Percentiles rank a stretch among this genome's conserved stretches.
Conservation (phyloP, 2,888 invertebrate genomes). For the Tineola bisselliella region DNA sequence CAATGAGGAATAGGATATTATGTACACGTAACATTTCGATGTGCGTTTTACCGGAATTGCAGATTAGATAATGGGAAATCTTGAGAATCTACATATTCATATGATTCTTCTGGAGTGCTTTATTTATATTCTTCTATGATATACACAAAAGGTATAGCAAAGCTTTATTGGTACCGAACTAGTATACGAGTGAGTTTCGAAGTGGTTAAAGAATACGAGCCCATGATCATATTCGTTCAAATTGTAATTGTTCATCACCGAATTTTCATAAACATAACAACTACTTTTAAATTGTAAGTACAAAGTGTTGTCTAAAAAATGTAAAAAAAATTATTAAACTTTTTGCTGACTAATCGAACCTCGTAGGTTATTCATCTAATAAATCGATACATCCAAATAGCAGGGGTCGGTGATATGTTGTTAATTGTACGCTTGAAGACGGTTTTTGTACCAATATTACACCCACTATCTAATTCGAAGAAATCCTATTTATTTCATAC, state of each 20-base stretch:
- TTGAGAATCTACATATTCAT: too few species aligned
- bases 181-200: too few species aligned
- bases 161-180: too few species aligned
- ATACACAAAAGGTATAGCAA: too few species aligned
- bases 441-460: not conserved
- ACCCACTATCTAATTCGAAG: not conserved
- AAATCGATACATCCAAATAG: constrained; percentile 17
- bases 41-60: not conserved
- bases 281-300: not conserved
- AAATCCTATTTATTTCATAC: not conserved
- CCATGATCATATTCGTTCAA: too few species aligned
- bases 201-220: too few species aligned
- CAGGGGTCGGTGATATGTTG: constrained; percentile 15
- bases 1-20: constrained; percentile 35
- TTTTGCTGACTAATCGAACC: not conserved
- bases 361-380: constrained; percentile 17
- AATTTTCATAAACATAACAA: not conserved
- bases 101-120: too few species aligned
- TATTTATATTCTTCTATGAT: too few species aligned
- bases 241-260: too few species aligned
- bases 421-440: constrained; percentile 14
- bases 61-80: not conserved
- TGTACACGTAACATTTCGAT: constrained; percentile 10
- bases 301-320: not conserved
- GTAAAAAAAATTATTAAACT: not conserved